Evolutionary conservation across 1,140 invertebrate genomes (phyloP).

Genomic region (Ridgeia piscesae): DNA sequence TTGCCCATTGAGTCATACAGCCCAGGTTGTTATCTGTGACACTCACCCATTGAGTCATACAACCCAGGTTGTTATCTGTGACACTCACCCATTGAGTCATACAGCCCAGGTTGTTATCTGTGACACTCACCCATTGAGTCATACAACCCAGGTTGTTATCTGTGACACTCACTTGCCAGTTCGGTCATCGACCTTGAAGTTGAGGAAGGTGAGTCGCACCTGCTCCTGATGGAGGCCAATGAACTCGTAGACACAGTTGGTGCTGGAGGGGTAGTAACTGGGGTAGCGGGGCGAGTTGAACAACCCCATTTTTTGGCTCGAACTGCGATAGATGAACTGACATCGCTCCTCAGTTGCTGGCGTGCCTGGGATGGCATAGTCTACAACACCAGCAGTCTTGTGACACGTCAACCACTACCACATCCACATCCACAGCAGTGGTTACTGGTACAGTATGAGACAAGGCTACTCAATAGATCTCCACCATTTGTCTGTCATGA

Average conservation of each 20-base stretch:
- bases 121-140: too few relatives aligned
- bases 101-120: too few relatives aligned
- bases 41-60: too few relatives aligned
- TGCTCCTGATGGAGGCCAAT: conserved; percentile 65
- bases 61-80: too few relatives aligned
- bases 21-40: too few relatives aligned
- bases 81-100: too few relatives aligned
- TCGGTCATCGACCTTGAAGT: conserved; percentile 73
- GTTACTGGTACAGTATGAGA: too few relatives aligned
- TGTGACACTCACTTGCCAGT: not conserved
- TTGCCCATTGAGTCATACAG: too few relatives aligned
- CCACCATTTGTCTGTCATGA: too few relatives aligned
- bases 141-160: too few relatives aligned
- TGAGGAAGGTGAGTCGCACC: conserved; percentile 87
- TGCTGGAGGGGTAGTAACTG: conserved; percentile 89
- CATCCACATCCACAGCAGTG: too few relatives aligned
- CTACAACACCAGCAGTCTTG: conserved; percentile 32
- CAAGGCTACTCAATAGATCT: too few relatives aligned
- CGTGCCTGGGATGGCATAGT: conserved; percentile 84
- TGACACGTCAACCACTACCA: not conserved
- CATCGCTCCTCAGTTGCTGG: conserved; percentile 80
- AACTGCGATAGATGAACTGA: conserved; percentile 86
- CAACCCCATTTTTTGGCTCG: conserved; percentile 79
- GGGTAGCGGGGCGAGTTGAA: conserved; percentile 96
- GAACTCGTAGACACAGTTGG: conserved; percentile 90